Base-by-base conservation (phyloP, 1,140 invertebrate species). In the Tenebrio molitor region DNA sequence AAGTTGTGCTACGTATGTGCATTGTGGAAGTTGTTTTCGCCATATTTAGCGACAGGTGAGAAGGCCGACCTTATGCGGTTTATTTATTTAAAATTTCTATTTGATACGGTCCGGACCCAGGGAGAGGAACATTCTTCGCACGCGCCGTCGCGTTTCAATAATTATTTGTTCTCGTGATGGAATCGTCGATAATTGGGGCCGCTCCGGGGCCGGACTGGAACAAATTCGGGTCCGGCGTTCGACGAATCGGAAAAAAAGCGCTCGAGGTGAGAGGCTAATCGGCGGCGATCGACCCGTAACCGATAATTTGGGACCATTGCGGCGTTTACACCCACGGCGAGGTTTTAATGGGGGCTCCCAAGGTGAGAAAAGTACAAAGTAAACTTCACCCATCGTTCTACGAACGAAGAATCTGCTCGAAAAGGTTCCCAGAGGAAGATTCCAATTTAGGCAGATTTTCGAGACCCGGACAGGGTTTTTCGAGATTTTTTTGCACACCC, bases 301-400 rank as follows among this genome's bases (percentile, higher is more conserved):
- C 36, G 19, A 66, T 66, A 66, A 66, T 66, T 66, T 66, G 42
- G 36, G 17, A 66, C 29, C 42, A 66, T 66, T 66, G 64, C n/a
- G 36, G n/a, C 44, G 10, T 15, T 25, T 14, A 66, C 64, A 66
- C 64, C 64, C 64, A 66, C 64, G 42, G 64, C 50, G 21, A 58
- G 50, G 50, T 58, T 29, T 58, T 58, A 58, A 58, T 58, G 17
- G 19, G 46, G 16, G 16, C 17, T 15, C 16, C 8, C 42, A 46
- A 16, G 42, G 42, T 46, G 42, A 16, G 42, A 16, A 46, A 46
- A 8, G 7, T 41, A n/a, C n/a, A n/a, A n/a, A n/a, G n/a, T n/a
- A n/a, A n/a, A n/a, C n/a, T n/a, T n/a, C n/a, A n/a, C n/a, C n/a
- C n/a, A n/a, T n/a, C n/a, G n/a, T n/a, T n/a, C n/a, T n/a, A n/a